A percentile compares a stretch with the other conserved stretches of the same genome.
Evolutionary conservation across 2,797 vertebrate species (phyloP).

Genomic region (Hyperoplus lanceolatus): DNA sequence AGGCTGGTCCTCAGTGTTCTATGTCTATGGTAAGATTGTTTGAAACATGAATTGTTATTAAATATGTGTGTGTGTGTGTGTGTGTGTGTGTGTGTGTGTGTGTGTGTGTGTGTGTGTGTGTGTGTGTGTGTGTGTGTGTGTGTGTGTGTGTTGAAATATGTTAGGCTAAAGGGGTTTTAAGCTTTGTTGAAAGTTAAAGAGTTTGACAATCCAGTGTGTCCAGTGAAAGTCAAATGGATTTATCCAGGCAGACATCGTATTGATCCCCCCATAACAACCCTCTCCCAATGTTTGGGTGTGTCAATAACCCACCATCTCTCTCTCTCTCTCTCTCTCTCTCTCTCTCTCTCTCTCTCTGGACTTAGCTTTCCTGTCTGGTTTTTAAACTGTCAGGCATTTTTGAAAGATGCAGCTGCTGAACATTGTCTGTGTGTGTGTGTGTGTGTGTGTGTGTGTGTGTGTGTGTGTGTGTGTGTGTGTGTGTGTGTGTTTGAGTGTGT

Average conservation of each 20-base stretch:
- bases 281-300: constrained; percentile 70
- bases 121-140: not conserved
- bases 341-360: constrained; percentile 53
- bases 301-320: constrained; percentile 66
- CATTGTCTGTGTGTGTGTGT: constrained; percentile 2
- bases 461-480: constrained; percentile 3
- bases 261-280: constrained; percentile 67
- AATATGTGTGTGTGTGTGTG: not conserved
- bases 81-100: too few relatives aligned
- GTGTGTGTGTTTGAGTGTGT: constrained; percentile 4
- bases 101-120: not conserved
- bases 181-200: constrained; percentile 24
- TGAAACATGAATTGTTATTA: not conserved
- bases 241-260: constrained; percentile 72
- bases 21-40: constrained; percentile 92
- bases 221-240: constrained; percentile 81
- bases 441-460: not conserved
- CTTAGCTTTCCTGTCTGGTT: constrained; percentile 58
- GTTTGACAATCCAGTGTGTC: constrained; percentile 49
- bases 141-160: not conserved
- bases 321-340: constrained; percentile 46
- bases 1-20: constrained; percentile 97
- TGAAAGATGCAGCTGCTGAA: constrained; percentile 52
- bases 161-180: constrained; percentile 21
- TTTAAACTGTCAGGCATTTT: constrained; percentile 65